phyloP scores from a whole-genome alignment of 2,888 invertebrate species.

The Podotricha telesiphe region DNA sequence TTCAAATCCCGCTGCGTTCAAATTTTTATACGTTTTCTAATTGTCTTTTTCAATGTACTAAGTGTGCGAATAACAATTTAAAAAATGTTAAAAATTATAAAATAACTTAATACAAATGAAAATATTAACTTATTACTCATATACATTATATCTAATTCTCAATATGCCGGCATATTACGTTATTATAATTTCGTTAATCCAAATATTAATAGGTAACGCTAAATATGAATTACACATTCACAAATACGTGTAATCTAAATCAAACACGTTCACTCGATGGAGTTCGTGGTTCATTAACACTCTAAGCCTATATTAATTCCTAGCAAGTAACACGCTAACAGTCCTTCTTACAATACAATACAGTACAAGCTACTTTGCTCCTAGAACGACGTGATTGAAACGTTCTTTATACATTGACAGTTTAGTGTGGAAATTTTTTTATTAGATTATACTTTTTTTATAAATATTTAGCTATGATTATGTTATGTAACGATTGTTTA shows the following conservation, averaged over 20 bases:
- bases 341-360: conserved; percentile 46
- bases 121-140: background rate
- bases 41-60: no score
- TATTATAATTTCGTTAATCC: conserved; percentile 25
- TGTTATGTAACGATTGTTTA: no score
- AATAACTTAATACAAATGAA: no score
- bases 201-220: conserved; percentile 25
- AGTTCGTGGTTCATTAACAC: conserved; percentile 56
- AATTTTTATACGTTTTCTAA: no score
- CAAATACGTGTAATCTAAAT: conserved; percentile 44
- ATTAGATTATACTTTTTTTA: background rate
- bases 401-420: conserved; percentile 31
- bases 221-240: conserved; percentile 35
- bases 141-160: background rate
- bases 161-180: conserved; percentile 8
- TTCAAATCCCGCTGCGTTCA: no score
- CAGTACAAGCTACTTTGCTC: conserved; percentile 18
- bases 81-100: no score
- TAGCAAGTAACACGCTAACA: conserved; percentile 58
- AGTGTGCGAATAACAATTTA: no score
- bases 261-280: conserved; percentile 50
- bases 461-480: no score
- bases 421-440: background rate
- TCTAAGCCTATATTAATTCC: conserved; percentile 60
- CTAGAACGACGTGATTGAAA: background rate